Conservation (phyloP, 1,140 invertebrate species). For the Diprion similis region DNA sequence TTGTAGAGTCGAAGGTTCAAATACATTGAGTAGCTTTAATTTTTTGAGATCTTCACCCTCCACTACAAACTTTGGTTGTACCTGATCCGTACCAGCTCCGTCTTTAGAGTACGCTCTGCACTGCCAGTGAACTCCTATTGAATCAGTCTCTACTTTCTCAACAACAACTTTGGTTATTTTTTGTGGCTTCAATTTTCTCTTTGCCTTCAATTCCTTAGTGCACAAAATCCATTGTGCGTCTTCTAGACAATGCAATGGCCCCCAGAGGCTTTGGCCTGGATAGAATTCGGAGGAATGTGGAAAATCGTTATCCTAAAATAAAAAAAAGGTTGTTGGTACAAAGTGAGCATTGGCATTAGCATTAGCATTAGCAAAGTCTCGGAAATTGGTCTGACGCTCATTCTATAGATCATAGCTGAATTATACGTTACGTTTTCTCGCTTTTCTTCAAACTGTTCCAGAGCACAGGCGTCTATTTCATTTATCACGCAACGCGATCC, state of each 20-base stretch:
- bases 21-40: constrained; percentile 82
- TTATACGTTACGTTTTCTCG: constrained; percentile 62
- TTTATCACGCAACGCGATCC: constrained; percentile 71
- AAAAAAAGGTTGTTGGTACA: constrained; percentile 23
- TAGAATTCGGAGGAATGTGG: constrained; percentile 72
- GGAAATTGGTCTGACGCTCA: constrained; percentile 13
- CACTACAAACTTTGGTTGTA: constrained; percentile 74
- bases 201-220: constrained; percentile 77
- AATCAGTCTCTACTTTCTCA: constrained; percentile 68
- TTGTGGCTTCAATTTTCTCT: constrained; percentile 68
- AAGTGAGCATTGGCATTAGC: not conserved
- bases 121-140: constrained; percentile 81
- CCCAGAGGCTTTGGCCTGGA: constrained; percentile 78
- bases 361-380: too few relatives aligned
- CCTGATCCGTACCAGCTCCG: constrained; percentile 63
- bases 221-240: constrained; percentile 79
- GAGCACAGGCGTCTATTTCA: constrained; percentile 69
- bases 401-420: constrained; percentile 50
- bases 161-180: constrained; percentile 66
- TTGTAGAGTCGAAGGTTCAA: constrained; percentile 88
- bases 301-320: constrained; percentile 67
- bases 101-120: constrained; percentile 76
- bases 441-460: constrained; percentile 69
- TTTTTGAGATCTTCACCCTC: constrained; percentile 79
- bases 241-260: constrained; percentile 72